phyloP scores from a whole-genome alignment of 1,140 invertebrate species.

The Tribolium madens region DNA sequence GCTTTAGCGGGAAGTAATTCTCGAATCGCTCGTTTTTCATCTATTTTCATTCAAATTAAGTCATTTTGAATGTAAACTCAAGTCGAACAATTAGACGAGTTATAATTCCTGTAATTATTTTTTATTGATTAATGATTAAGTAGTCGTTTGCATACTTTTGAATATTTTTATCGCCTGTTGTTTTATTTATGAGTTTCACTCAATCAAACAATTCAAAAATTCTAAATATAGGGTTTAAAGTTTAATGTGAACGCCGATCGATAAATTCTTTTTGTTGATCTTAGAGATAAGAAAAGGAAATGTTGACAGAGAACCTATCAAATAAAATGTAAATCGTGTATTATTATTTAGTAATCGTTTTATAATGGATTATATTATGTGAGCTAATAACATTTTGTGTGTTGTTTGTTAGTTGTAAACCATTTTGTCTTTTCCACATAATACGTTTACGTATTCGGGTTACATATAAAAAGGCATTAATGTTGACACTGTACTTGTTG shows the following conservation, averaged over 20 bases:
- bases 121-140: slow-evolving; percentile 22
- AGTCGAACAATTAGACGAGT: neutral
- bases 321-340: neutral
- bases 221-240: neutral
- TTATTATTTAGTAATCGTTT: neutral
- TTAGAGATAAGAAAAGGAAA: too few species aligned
- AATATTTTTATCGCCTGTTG: neutral
- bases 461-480: neutral
- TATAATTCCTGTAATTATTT: slow-evolving; percentile 22
- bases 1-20: neutral
- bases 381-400: neutral
- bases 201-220: neutral
- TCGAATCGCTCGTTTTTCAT: neutral
- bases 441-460: neutral
- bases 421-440: slow-evolving; percentile 3
- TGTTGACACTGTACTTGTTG: slow-evolving; percentile 19
- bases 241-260: neutral
- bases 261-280: neutral
- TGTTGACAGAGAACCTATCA: neutral
- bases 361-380: neutral
- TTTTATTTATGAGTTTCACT: neutral
- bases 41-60: slow-evolving; percentile 29
- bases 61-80: slow-evolving; percentile 2
- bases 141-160: neutral
- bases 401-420: neutral